Evolutionary conservation across 2,888 invertebrate species (phyloP).

Genomic region (Thymelicus lineola): DNA sequence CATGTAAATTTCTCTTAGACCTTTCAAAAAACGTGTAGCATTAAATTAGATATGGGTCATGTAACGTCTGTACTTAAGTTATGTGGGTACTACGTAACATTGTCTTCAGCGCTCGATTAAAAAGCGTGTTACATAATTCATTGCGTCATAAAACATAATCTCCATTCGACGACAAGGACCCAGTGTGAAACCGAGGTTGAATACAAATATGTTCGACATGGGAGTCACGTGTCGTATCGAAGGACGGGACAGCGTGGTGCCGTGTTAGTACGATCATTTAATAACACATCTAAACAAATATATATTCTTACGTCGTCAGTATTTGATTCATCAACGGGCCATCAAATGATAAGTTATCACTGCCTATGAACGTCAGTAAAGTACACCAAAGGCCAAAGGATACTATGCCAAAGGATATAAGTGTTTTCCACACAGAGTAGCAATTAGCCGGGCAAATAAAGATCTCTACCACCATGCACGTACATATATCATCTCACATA

Average conservation of each 20-base stretch:
- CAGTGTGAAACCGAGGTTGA: constrained; percentile 57
- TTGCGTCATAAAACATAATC: constrained; percentile 55
- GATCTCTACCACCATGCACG: no score
- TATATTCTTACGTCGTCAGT: no score
- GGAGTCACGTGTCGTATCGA: constrained; percentile 43
- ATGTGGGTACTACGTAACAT: constrained; percentile 4
- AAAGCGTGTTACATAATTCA: constrained; percentile 67
- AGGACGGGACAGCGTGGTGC: constrained; percentile 66
- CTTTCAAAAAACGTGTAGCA: no score
- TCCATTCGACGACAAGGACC: constrained; percentile 66
- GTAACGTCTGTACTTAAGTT: neutral
- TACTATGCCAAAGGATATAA: no score
- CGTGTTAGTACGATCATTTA: constrained; percentile 37
- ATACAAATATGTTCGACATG: constrained; percentile 67
- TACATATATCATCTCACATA: no score
- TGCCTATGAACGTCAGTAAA: no score
- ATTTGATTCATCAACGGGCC: no score
- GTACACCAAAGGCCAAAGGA: no score
- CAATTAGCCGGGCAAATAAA: no score
- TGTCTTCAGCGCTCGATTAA: constrained; percentile 57
- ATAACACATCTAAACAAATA: no score
- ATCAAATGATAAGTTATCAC: no score
- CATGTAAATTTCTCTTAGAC: neutral
- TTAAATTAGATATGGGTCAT: constrained; percentile 4
- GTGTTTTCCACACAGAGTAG: no score